Evolutionary conservation across 2,797 vertebrate species (phyloP), one percentile per base, ranked within the genome.

Genomic region (Leptoclinus maculatus): DNA sequence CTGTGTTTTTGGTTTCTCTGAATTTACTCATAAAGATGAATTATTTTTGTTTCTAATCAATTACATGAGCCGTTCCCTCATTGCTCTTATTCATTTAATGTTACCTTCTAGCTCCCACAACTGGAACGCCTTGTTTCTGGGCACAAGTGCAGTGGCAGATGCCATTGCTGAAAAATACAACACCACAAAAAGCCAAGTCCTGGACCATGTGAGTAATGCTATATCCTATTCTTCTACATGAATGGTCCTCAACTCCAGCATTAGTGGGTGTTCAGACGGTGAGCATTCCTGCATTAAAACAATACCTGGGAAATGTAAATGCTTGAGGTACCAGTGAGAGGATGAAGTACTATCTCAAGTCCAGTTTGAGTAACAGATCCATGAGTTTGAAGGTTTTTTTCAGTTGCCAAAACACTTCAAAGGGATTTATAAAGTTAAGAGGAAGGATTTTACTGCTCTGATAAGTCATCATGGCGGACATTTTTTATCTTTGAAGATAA

Each of bases 91-190:
- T 66, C 9, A 63, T n/a, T 36, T 10, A 17, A 16, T 74, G 17
- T 27, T 58, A 71, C 29, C 76, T 43, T 88, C 4, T 71, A 99
- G 98, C 88, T 97, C 97, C 65, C 97, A 99, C 92, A 99, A 99
- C 91, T 99, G 98, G 98, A 99, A 99, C 86, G 85, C 96, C 0
- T 87, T 99, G 71, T 99, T 99, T 80, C 92, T 99, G 93, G 98
- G 97, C 4, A 97, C 96, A 0, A 99, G 96, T 0, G 96, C 98
- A 0, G 97, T 99, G 80, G 98, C 97, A 0, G 98, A 99, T 11
- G 96, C 95, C 67, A 97, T 99, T 2, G 98, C 98, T 47, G 95
- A 97, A 79, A 99, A 97, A 91, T 99, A 99, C 95, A 97, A 94
- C 0, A 96, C 97, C 45, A 95, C 96, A 58, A 99, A 99, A 94